Percentiles rank a stretch among this genome's conserved stretches.
These are phyloP conservation scores for Melanotaenia pygmaea DNA, from an alignment of 2,797 vertebrate species.

Conservation along the genomic window DNA sequence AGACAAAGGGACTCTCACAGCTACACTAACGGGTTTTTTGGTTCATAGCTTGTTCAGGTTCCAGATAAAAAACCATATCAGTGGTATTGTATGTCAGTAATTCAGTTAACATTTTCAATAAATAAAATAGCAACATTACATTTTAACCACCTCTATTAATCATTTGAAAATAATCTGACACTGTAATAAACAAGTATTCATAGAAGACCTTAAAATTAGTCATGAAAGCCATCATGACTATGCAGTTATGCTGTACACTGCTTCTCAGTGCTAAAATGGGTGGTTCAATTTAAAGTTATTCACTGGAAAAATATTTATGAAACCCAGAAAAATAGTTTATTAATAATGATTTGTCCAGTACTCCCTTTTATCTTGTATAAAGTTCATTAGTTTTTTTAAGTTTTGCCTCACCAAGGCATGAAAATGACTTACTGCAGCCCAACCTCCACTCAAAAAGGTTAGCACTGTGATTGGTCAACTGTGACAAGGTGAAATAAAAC, in stretches of 20 bases:
- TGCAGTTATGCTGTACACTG: not conserved
- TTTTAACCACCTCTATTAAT: not conserved
- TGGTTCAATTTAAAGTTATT: not conserved
- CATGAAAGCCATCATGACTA: too few relatives aligned
- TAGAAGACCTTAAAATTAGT: not conserved
- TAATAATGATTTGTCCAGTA: not conserved
- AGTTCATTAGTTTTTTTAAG: too few relatives aligned
- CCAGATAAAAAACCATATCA: slow-evolving; percentile 4
- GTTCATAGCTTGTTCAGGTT: not conserved
- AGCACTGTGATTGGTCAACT: not conserved
- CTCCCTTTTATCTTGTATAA: too few relatives aligned
- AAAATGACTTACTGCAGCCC: not conserved
- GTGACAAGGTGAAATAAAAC: not conserved
- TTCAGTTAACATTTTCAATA: not conserved
- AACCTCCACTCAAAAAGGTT: not conserved
- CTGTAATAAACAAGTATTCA: not conserved
- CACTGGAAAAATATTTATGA: not conserved
- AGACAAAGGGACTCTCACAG: not conserved
- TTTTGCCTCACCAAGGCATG: not conserved
- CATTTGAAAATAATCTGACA: not conserved
- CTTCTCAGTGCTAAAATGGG: not conserved
- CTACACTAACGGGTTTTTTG: not conserved
- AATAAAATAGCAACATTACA: not conserved
- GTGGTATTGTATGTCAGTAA: not conserved
- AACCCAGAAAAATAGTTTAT: not conserved